Conservation (phyloP, 2,113 vertebrate genomes). For the Myotis brandtii region DNA sequence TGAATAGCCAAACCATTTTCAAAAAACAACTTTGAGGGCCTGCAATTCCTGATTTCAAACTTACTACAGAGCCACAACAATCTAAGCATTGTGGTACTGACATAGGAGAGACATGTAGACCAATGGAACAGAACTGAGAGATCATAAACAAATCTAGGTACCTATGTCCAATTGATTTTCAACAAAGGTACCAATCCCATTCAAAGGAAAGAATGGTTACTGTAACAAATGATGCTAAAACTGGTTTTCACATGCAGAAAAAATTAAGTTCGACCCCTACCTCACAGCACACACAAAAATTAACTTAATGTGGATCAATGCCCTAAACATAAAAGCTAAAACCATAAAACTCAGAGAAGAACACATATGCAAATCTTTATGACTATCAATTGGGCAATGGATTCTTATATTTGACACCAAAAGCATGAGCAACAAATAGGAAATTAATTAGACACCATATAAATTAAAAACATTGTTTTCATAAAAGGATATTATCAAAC, state of each 20-base stretch:
- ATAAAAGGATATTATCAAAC: background rate
- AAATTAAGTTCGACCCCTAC: background rate
- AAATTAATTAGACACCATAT: background rate
- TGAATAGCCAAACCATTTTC: background rate
- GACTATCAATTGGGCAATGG: background rate
- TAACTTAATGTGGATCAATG: background rate
- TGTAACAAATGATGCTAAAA: background rate
- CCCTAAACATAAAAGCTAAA: background rate
- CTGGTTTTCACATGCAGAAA: background rate
- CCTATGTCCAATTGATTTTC: background rate
- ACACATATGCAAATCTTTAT: background rate
- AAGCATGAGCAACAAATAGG: background rate
- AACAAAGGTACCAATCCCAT: background rate
- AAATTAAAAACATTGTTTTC: background rate
- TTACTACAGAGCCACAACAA: background rate
- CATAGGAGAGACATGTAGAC: background rate
- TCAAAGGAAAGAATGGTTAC: background rate
- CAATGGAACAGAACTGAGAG: background rate
- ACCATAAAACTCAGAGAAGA: background rate
- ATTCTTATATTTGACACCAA: background rate
- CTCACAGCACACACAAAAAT: background rate
- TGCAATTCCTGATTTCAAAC: background rate
- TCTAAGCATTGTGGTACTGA: background rate
- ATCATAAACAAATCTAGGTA: background rate
- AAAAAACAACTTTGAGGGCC: background rate